These are phyloP conservation scores for Halocynthia roretzi DNA, from an alignment of 23 tunicate genomes.

Conservation along the genomic window DNA sequence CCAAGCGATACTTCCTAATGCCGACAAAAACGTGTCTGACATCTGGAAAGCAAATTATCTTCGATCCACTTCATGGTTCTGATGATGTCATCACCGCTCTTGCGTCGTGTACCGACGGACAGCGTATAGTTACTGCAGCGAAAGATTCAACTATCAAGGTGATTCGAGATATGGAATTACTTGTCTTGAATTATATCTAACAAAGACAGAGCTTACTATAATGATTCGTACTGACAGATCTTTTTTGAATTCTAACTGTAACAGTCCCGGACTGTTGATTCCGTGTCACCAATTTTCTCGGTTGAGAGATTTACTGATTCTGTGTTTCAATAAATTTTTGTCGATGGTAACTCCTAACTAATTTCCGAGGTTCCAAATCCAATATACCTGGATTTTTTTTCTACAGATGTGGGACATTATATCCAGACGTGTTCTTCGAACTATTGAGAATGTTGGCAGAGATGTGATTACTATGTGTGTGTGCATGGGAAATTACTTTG, in stretches of 20 bases:
- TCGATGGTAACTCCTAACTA: too few relatives aligned
- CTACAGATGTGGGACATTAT: slow-evolving; percentile 68
- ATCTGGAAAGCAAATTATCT: slow-evolving; percentile 47
- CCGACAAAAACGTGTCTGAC: slow-evolving; percentile 72
- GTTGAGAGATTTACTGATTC: too few relatives aligned
- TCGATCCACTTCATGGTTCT: slow-evolving; percentile 54
- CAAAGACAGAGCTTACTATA: too few relatives aligned
- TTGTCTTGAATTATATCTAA: too few relatives aligned
- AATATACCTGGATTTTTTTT: neutral
- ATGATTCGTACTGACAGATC: too few relatives aligned
- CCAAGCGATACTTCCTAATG: slow-evolving; percentile 39
- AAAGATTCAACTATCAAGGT: slow-evolving; percentile 74
- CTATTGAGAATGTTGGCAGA: slow-evolving; percentile 39
- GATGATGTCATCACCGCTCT: slow-evolving; percentile 60
- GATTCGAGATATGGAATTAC: neutral
- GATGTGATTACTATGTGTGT: slow-evolving; percentile 34
- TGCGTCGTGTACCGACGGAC: slow-evolving; percentile 70
- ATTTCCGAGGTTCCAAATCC: too few relatives aligned
- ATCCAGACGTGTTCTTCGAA: slow-evolving; percentile 32
- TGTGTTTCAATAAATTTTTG: neutral
- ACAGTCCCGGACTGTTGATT: too few relatives aligned
- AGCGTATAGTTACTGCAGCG: slow-evolving; percentile 51
- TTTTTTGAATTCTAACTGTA: too few relatives aligned
- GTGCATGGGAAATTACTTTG: slow-evolving; percentile 71
- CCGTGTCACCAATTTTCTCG: too few relatives aligned